phyloP scores from a whole-genome alignment of 2,888 invertebrate species.

The Pristionchus mayeri region DNA sequence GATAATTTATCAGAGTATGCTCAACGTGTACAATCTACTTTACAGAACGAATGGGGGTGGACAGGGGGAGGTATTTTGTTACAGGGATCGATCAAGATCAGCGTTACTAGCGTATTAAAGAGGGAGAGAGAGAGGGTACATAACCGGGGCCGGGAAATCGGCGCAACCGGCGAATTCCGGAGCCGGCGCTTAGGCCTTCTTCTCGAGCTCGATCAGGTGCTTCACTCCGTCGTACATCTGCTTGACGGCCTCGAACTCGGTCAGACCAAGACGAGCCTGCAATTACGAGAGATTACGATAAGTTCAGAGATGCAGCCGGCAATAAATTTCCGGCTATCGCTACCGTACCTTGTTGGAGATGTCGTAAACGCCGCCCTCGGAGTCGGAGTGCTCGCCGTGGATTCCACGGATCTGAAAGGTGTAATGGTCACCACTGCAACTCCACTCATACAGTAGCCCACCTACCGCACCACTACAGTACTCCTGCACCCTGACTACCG shows the following conservation, averaged over 20 bases:
- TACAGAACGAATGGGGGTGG: not conserved
- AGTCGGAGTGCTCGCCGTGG: conserved; percentile 95
- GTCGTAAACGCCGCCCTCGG: conserved; percentile 91
- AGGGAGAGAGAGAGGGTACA: not conserved
- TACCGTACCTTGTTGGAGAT: conserved; percentile 83
- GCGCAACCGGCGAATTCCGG: not conserved
- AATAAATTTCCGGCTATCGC: too few relatives aligned
- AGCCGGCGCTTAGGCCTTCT: conserved; percentile 63
- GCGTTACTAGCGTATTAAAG: conserved; percentile 44
- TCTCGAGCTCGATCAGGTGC: conserved; percentile 75
- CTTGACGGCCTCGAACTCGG: conserved; percentile 83
- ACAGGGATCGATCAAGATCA: conserved; percentile 45
- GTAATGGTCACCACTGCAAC: not conserved
- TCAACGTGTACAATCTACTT: conserved; percentile 44
- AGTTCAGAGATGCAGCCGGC: not conserved
- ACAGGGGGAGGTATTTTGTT: not conserved
- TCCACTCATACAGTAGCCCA: not conserved
- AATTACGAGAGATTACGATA: not conserved
- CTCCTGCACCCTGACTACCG: conserved; percentile 79
- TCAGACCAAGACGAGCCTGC: conserved; percentile 85
- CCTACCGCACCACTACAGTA: not conserved
- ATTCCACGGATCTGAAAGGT: conserved; percentile 84
- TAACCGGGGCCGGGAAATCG: conserved; percentile 6
- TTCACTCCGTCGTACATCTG: conserved; percentile 87
- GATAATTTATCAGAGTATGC: conserved; percentile 35